A percentile compares a stretch with the other conserved stretches of the same genome.
phyloP scores from a whole-genome alignment of 2,888 invertebrate genomes.

The Orchesella flavescens region DNA sequence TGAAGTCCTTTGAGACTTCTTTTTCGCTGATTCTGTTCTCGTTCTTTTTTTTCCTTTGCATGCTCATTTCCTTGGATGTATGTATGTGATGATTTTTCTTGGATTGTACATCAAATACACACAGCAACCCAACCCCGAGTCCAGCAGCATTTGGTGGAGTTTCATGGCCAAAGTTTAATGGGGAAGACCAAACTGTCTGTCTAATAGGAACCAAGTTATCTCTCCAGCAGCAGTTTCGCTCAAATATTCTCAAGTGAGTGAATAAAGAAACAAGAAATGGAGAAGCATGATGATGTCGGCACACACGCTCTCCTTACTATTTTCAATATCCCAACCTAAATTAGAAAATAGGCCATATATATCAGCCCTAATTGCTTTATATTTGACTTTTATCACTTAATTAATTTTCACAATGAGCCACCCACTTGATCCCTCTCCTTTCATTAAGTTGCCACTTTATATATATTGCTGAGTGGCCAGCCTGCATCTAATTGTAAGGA shows the following conservation, averaged over 20 bases:
- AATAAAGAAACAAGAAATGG: background rate
- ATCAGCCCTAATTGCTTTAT: constrained; percentile 66
- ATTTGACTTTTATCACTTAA: constrained; percentile 71
- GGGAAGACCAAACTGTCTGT: constrained; percentile 68
- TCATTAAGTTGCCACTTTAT: constrained; percentile 37
- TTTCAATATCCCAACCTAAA: constrained; percentile 1
- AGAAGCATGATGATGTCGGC: background rate
- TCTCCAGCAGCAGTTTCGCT: constrained; percentile 68
- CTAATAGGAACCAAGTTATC: constrained; percentile 67
- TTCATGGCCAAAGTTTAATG: constrained; percentile 70
- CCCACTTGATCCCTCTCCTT: constrained; percentile 46
- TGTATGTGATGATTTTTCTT: background rate
- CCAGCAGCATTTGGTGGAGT: constrained; percentile 62
- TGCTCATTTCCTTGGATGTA: background rate
- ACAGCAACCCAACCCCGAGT: constrained; percentile 68
- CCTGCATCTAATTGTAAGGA: background rate
- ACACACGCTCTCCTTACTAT: background rate
- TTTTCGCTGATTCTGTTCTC: background rate
- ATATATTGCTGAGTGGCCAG: constrained; percentile 8
- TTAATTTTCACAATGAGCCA: constrained; percentile 64
- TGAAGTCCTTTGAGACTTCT: background rate
- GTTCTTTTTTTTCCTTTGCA: background rate
- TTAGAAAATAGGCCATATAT: constrained; percentile 47
- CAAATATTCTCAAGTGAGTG: constrained; percentile 71
- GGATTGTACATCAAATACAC: background rate